Evolutionary conservation across 2,888 invertebrate species (phyloP).

Genomic region (Didymodactylos carnosus): DNA sequence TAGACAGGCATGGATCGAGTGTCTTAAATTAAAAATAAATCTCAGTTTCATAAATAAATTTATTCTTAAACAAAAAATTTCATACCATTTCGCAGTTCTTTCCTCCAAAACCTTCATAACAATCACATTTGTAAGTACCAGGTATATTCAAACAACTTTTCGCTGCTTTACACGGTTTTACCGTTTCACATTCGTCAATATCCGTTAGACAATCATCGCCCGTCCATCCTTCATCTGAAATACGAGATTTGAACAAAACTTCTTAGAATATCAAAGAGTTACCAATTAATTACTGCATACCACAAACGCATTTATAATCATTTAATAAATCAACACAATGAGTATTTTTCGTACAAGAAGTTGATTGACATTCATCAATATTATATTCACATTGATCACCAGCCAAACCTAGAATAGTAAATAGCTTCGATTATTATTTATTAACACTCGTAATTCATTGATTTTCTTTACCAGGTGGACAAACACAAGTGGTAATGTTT

Average conservation of each 20-base stretch:
- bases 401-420: not conserved
- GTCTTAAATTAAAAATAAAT: not conserved
- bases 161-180: not conserved
- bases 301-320: not conserved
- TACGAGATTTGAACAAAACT: not conserved
- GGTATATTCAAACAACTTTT: not conserved
- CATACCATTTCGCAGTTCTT: not conserved
- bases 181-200: not conserved
- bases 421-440: too few relatives aligned
- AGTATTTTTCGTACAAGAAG: not conserved
- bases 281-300: not conserved
- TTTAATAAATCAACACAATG: not conserved
- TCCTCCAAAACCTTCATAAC: not conserved
- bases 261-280: not conserved
- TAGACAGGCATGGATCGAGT: not conserved
- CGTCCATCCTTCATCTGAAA: not conserved
- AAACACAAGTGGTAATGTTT: not conserved
- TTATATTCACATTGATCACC: not conserved
- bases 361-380: not conserved
- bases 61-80: not conserved
- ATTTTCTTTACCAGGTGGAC: not conserved
- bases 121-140: conserved; percentile 1
- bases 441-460: not conserved
- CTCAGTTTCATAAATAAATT: too few relatives aligned
- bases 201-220: not conserved